Evolutionary conservation across 2,113 vertebrate species (phyloP).

Genomic region (Poecilia latipinna): DNA sequence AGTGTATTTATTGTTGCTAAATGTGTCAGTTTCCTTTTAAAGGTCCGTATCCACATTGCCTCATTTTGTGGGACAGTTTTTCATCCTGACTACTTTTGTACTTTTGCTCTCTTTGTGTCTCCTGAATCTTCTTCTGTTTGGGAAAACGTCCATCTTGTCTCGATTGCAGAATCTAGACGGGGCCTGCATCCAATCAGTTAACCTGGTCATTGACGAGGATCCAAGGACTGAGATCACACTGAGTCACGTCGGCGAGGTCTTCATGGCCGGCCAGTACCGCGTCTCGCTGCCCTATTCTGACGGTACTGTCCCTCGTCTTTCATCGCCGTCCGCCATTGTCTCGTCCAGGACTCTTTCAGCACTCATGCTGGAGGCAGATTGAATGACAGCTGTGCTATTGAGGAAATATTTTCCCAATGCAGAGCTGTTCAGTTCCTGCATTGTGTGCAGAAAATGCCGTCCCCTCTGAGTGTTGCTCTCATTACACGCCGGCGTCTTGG

Average conservation of each 20-base stretch:
- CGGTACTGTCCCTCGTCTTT: slow-evolving; percentile 78
- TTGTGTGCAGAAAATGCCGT: slow-evolving; percentile 41
- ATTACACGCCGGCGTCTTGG: slow-evolving; percentile 6
- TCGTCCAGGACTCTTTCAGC: slow-evolving; percentile 8
- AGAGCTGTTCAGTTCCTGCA: slow-evolving; percentile 28
- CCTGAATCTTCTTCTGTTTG: slow-evolving; percentile 17
- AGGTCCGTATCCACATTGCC: not conserved
- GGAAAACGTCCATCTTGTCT: slow-evolving; percentile 34
- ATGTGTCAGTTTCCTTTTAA: not conserved
- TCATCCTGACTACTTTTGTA: not conserved
- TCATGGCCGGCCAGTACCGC: slow-evolving; percentile 91
- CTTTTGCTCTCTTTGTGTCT: not conserved
- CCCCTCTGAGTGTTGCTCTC: slow-evolving; percentile 35
- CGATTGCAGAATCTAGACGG: slow-evolving; percentile 89
- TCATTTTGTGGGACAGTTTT: not conserved
- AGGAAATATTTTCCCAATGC: slow-evolving; percentile 32
- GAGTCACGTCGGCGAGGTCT: slow-evolving; percentile 90
- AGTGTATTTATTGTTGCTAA: not conserved
- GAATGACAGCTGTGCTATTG: slow-evolving; percentile 57
- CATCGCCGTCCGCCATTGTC: slow-evolving; percentile 21
- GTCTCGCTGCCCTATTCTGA: slow-evolving; percentile 92
- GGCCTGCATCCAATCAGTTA: slow-evolving; percentile 92
- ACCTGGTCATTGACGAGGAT: slow-evolving; percentile 89
- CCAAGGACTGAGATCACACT: slow-evolving; percentile 91
- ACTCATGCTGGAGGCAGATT: slow-evolving; percentile 37